Conservation (phyloP, 2,888 invertebrate genomes). For the Agrochola lota region DNA sequence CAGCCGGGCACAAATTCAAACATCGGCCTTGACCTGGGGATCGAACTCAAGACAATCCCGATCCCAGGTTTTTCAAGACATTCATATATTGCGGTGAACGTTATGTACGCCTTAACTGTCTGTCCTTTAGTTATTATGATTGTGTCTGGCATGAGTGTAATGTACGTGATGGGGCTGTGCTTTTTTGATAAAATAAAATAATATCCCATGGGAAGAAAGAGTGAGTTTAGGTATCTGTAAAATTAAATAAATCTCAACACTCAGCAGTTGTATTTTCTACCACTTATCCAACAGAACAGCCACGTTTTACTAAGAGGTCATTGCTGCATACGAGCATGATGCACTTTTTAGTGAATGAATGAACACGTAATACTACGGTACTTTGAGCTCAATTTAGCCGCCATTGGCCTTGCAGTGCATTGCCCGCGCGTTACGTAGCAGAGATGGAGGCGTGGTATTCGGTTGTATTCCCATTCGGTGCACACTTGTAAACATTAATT, state of each 20-base stretch:
- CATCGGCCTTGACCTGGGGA: no score
- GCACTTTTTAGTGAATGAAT: not conserved
- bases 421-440: not conserved
- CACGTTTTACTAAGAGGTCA: not conserved
- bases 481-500: not conserved
- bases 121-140: no score
- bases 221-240: no score
- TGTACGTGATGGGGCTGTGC: no score
- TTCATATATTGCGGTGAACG: no score
- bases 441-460: not conserved
- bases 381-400: not conserved
- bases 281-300: not conserved
- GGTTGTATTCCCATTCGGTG: not conserved
- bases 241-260: not conserved
- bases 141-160: no score
- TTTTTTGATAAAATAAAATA: no score
- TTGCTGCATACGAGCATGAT: not conserved
- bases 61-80: no score
- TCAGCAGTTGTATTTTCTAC: not conserved
- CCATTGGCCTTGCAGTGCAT: constrained; percentile 24
- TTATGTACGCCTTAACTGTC: no score
- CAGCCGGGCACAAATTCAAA: no score
- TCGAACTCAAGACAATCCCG: no score
- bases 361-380: constrained; percentile 2
- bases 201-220: no score